Base-by-base conservation (phyloP, 2,888 invertebrate genomes). In the Drosophila setosimentum region DNA sequence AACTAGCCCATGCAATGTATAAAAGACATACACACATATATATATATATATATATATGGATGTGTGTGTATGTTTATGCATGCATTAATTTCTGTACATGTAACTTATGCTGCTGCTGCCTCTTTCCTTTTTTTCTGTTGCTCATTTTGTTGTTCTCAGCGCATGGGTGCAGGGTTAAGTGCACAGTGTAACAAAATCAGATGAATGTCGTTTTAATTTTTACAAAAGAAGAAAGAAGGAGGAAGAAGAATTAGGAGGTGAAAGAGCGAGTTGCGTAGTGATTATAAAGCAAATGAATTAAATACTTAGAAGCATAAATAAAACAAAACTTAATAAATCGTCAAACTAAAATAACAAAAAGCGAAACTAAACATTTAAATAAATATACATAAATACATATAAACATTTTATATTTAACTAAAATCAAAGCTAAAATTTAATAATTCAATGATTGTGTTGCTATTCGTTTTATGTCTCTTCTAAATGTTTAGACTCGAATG, bases 401-500 rank as follows among this genome's bases (percentile, higher is more conserved):
- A 57, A 85, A 82, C 18, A 62, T 73, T 78, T 71, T 63, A 66
- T 60, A 68, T 70, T 85, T 70, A 82, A 66, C 63, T 62, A 84
- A 75, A 75, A 69, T 30, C 50, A 55, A 79, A 74, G 66, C 72
- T 73, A 73, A 80, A 71, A 66, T 57, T 76, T 11, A 64, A 69
- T n/a, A 73, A 57, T 58, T 88, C 72, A 76, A 66, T 77, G 74
- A 86, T 90, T 90, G 76, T 80, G 87, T 84, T 88, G 71, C 42
- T 63, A 79, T 83, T 83, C 67, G 69, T 83, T 82, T 45, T 55
- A 61, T 81, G 63, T 72, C 42, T 73, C 74, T 78, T 82, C 78
- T 79, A 69, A 79, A 54, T 78, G 82, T 78, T 82, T 71, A 76
- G 73, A 68, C 54, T 73, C 65, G 42, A 49, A 76, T 45, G 59